A percentile compares a stretch with the other conserved stretches of the same genome.
Evolutionary conservation across 2,113 vertebrate genomes (phyloP).

Genomic region (Bothrops jararaca): DNA sequence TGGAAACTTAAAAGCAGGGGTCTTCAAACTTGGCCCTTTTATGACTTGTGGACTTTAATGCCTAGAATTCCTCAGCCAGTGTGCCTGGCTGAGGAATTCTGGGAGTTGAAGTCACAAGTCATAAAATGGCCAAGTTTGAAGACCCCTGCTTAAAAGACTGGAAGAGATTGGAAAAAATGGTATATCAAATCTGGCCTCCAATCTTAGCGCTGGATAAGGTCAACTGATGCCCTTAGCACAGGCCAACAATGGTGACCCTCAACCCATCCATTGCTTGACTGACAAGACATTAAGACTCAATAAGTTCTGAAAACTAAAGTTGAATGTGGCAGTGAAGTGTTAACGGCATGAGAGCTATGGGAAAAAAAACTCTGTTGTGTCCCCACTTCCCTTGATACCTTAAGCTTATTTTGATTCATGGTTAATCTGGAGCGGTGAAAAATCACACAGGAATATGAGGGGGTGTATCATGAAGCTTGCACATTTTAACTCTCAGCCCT

Average conservation of each 20-base stretch:
- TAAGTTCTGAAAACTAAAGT: not conserved
- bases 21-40: too few species aligned
- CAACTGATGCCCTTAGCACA: not conserved
- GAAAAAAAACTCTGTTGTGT: not conserved
- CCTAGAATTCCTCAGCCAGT: too few species aligned
- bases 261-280: not conserved
- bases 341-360: not conserved
- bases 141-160: not conserved
- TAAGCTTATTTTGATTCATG: not conserved
- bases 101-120: too few species aligned
- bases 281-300: not conserved
- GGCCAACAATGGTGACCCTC: not conserved
- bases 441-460: not conserved
- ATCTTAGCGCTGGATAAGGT: not conserved
- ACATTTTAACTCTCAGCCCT: not conserved
- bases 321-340: not conserved
- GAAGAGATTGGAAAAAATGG: not conserved
- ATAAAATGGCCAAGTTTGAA: too few species aligned
- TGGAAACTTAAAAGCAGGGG: not conserved
- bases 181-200: not conserved
- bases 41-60: too few species aligned
- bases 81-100: too few species aligned
- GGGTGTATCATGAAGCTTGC: not conserved
- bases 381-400: not conserved
- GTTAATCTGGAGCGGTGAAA: not conserved